These are phyloP conservation scores for Phainopepla nitens DNA, from an alignment of 2,113 vertebrate species.

Conservation along the genomic window DNA sequence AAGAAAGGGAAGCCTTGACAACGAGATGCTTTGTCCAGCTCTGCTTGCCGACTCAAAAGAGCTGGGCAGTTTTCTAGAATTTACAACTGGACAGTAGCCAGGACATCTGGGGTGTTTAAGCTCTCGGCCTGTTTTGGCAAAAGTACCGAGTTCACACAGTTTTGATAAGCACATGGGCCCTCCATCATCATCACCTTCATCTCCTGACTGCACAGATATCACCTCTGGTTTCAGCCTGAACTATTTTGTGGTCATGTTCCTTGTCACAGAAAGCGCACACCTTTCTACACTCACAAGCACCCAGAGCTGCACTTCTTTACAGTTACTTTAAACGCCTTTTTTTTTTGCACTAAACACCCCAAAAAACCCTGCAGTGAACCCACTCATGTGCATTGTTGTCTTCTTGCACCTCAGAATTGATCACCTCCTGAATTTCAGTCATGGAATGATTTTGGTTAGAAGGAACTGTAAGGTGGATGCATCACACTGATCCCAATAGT, in stretches of 20 bases:
- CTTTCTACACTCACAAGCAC: accelerated
- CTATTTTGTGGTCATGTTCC: not conserved
- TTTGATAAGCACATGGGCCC: not conserved
- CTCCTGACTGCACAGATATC: not conserved
- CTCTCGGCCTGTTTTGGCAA: not conserved
- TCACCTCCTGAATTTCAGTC: not conserved
- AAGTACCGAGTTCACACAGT: accelerated
- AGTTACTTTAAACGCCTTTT: not conserved
- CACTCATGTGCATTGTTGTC: accelerated
- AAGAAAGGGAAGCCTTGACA: not conserved
- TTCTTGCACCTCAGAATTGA: not conserved
- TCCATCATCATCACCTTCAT: not conserved
- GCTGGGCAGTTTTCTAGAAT: not conserved
- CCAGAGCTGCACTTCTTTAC: not conserved
- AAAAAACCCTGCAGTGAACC: not conserved
- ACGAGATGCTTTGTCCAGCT: not conserved
- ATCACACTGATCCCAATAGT: accelerated
- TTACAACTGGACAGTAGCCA: not conserved
- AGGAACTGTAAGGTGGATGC: not conserved
- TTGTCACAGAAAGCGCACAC: not conserved
- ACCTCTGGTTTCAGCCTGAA: not conserved
- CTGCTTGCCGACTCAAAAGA: not conserved
- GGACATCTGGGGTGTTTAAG: not conserved
- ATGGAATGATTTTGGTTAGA: not conserved
- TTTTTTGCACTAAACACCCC: not conserved